Evolutionary conservation across 1,140 invertebrate genomes (phyloP), one percentile per base, ranked within the genome.

Genomic region (Helicorthomorpha holstii): DNA sequence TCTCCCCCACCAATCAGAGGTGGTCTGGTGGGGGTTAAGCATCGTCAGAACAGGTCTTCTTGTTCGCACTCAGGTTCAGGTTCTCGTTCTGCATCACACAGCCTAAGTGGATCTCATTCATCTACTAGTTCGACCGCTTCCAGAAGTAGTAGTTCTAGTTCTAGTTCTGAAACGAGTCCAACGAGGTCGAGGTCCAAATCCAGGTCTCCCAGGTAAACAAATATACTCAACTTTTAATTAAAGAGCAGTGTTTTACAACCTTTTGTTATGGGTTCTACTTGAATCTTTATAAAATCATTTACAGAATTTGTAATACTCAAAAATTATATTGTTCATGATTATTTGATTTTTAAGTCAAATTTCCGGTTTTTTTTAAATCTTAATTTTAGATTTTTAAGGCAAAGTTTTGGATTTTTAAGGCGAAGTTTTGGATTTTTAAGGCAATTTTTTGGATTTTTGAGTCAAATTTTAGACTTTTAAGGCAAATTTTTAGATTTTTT

Each of bases 151-250:
- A 46, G 41, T 23, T 22, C 48, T 51, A 51, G 52, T 47, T 29
- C 48, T 38, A 51, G 54, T 26, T 54, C 57, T 44, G 56, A 54
- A 22, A 57, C 54, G 22, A 61, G 64, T 49, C 55, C 52, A 14
- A 66, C 63, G 43, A 62, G 63, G 49, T 56, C 60, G 4, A 64
- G 59, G 46, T 56, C 60, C 24, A 64, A 63, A 16, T 63, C 63
- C 58, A 58, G 53, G 55, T 62, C 60, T 43, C 61, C 60, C 53
- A 69, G 66, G 68, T 69, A 60, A 54, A 56, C n/a, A n/a, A n/a
- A n/a, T 56, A 55, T 24, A 54, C 50, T 49, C 12, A 23, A 52
- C 19, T 10, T 41, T 41, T n/a, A n/a, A n/a, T n/a, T n/a, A n/a
- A n/a, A n/a, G n/a, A n/a, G 4, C 21, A 21, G 21, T 45, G 4